Evolutionary conservation across 1,140 invertebrate genomes (phyloP), one percentile per base, ranked within the genome.

Genomic region (Asobara japonica): DNA sequence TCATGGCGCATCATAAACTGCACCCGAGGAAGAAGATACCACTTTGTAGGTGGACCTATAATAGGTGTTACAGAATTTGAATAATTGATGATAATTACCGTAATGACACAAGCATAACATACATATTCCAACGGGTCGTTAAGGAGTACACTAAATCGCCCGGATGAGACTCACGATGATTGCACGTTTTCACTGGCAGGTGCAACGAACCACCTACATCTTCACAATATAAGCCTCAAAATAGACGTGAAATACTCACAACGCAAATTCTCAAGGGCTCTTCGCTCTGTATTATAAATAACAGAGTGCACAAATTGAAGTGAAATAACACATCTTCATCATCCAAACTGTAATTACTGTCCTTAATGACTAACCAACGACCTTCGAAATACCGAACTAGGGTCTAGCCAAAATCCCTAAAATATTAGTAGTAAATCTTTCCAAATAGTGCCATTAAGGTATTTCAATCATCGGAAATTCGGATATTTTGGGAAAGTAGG

Each of bases 71-170:
- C 20, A 41, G 56, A 38, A 70, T 70, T 70, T 61, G 25, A 70
- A 70, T 70, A 70, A 70, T 64, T 60, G 33, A 60, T 41, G 18
- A 41, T 70, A 70, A 70, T 70, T 70, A 70, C 25, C 20, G 22
- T 61, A 62, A 62, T 70, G 36, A 62, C 31, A 70, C 13, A 33
- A 18, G 36, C n/a, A 36, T 61, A 41, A 45, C 3, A 31, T 60
- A 36, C 18, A 69, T 60, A 36, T 69, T 51, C 13, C 51, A 56
- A 56, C 20, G 51, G 25, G 18, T 45, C n/a, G 11, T 45, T 45
- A 13, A 45, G 18, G 41, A 16, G 18, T 45, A 16, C 13, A 16
- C 13, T 45, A 16, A n/a, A 45, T 16, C n/a, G n/a, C 41, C n/a
- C 41, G 41, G n/a, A 45, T 45, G 41, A 45, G 41, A 45, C n/a